Evolutionary conservation across 2,113 vertebrate species (phyloP).

Genomic region (Pomatostomus ruficeps): DNA sequence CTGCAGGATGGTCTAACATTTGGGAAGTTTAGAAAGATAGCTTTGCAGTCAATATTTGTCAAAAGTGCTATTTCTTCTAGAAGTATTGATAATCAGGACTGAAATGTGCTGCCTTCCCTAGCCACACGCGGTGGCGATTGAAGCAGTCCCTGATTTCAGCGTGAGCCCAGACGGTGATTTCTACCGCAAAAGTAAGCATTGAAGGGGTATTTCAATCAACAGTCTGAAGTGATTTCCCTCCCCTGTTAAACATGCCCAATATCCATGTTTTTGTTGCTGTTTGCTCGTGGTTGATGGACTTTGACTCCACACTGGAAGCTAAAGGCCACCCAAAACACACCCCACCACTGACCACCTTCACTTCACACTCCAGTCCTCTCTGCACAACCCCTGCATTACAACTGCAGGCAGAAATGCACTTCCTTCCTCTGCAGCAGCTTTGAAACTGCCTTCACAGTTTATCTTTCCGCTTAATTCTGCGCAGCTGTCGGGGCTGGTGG

Average conservation of each 20-base stretch:
- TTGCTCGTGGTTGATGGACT: neutral
- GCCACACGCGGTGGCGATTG: neutral
- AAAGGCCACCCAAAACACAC: neutral
- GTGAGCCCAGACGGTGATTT: neutral
- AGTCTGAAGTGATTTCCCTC: neutral
- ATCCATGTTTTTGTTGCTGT: neutral
- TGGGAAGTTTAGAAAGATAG: neutral
- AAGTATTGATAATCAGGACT: neutral
- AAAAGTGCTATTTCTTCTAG: neutral
- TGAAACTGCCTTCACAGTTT: constrained; percentile 64
- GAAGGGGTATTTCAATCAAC: neutral
- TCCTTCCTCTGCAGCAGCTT: constrained; percentile 36
- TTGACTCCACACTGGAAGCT: rapidly evolving
- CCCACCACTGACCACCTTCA: neutral
- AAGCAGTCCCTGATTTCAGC: rapidly evolving
- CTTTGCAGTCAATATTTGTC: neutral
- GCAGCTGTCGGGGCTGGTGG: constrained; percentile 57
- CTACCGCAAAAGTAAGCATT: neutral
- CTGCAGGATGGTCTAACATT: neutral
- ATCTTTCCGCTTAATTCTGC: constrained; percentile 39
- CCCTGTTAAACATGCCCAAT: neutral
- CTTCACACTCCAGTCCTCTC: neutral
- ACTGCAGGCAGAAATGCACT: constrained; percentile 5
- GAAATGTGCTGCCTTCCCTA: neutral
- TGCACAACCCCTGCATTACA: neutral